phyloP scores from a whole-genome alignment of 1,140 invertebrate genomes.

The Cotesia chilonis region DNA sequence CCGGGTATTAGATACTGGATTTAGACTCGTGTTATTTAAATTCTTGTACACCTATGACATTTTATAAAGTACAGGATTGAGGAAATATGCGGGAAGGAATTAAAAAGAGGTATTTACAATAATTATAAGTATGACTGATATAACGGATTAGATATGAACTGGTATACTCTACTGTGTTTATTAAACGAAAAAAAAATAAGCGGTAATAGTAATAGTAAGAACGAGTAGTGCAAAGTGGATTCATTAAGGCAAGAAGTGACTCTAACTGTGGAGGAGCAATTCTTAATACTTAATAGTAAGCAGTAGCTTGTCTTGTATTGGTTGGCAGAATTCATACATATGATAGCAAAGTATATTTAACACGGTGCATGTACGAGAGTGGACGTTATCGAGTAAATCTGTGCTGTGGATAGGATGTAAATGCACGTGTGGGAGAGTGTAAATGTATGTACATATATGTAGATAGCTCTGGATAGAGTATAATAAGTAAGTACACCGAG shows the following conservation, averaged over 20 bases:
- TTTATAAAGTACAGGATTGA: slow-evolving; percentile 59
- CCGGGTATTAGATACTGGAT: too few relatives aligned
- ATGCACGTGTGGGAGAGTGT: too few relatives aligned
- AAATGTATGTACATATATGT: slow-evolving; percentile 15
- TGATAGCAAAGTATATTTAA: background rate
- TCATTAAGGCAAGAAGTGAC: slow-evolving; percentile 57
- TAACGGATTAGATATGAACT: background rate
- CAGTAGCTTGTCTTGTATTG: slow-evolving; percentile 42
- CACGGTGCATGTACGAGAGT: slow-evolving; percentile 15
- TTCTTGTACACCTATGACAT: slow-evolving; percentile 62
- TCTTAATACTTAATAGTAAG: background rate
- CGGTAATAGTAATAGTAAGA: slow-evolving; percentile 34
- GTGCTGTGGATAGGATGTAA: background rate
- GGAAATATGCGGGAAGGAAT: background rate
- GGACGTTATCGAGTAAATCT: slow-evolving; percentile 35
- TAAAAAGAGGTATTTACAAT: background rate
- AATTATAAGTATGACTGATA: background rate
- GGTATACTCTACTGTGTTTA: too few relatives aligned
- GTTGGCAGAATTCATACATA: slow-evolving; percentile 19
- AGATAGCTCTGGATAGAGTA: slow-evolving; percentile 1
- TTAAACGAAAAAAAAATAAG: background rate
- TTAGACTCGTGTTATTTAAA: slow-evolving; percentile 8
- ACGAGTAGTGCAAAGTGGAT: slow-evolving; percentile 54
- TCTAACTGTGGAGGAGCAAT: slow-evolving; percentile 50
- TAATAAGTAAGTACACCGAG: slow-evolving; percentile 42